Conservation (phyloP, 2,113 vertebrate genomes). For the Suricata suricatta region DNA sequence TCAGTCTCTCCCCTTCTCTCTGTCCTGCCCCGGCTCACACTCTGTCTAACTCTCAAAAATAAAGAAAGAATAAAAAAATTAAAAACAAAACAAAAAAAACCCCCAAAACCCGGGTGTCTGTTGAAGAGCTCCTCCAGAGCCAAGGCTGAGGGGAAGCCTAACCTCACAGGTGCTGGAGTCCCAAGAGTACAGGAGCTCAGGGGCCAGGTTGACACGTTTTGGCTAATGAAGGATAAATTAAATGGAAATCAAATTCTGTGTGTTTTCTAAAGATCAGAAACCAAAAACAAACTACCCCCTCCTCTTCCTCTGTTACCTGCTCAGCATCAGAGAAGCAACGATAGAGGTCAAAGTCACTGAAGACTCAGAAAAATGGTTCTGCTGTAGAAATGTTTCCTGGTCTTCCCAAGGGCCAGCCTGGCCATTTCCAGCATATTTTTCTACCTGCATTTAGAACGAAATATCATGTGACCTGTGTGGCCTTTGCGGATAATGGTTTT, state of each 20-base stretch:
- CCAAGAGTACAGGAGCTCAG: constrained; percentile 44
- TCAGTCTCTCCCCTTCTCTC: no score
- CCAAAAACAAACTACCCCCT: background rate
- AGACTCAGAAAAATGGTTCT: background rate
- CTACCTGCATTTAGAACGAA: constrained; percentile 19
- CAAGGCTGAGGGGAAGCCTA: constrained; percentile 51
- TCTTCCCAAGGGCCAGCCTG: constrained; percentile 23
- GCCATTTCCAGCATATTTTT: constrained; percentile 6
- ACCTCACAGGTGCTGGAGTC: constrained; percentile 39
- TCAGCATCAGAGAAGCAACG: background rate
- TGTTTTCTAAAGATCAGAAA: background rate
- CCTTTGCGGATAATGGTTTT: background rate
- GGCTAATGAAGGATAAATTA: constrained; percentile 47
- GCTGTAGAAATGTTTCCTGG: constrained; percentile 28
- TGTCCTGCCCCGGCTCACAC: no score
- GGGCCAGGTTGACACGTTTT: constrained; percentile 45
- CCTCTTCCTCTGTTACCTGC: constrained; percentile 26
- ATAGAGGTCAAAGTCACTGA: constrained; percentile 35
- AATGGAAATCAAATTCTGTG: background rate
- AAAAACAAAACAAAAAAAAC: no score
- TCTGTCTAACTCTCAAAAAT: no score
- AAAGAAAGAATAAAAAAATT: no score
- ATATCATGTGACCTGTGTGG: background rate
- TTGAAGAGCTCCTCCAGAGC: constrained; percentile 22
- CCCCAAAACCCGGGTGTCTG: background rate